Evolutionary conservation across 92 coral and sea anemone species (phyloP), one percentile per base, ranked within the genome.

Genomic region (Zoanthus sansibaricus): DNA sequence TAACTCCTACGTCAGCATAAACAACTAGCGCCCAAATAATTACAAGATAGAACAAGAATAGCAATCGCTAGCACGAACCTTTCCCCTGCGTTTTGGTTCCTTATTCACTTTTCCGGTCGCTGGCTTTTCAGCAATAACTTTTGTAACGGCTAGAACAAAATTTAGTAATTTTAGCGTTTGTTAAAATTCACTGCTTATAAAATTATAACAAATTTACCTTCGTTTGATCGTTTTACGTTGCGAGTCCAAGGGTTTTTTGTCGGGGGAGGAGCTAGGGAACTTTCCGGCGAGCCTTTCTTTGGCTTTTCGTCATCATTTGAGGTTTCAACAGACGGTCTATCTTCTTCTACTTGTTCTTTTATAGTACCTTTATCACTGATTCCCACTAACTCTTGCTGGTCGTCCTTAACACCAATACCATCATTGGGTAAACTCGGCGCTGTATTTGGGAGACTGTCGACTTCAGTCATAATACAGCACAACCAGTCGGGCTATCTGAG

Each of bases 401-500:
- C 48, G 84, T 76, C 42, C 51, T 72, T 88, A 16, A 73, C 58
- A 66, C 89, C 54, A 77, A 83, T 86, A 88, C 79, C 94, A 86
- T 93, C 94, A 86, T 93, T 92, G 75, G 87, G 86, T 71, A 94
- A 91, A 88, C 93, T 94, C 87, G 93, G 89, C 52, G 88, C 79
- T 82, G 96, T 77, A 82, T 87, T 94, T 87, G 98, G 91, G 77
- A 91, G 92, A 90, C 92, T 94, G 72, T 94, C 96, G 82, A 94
- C 98, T 91, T 94, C 98, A 94, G 96, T 94, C 98, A 94, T 94
- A 94, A 94, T 94, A 94, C 92, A 94, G 77, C 69, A 91, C 92
- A 88, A 75, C 89, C 87, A 92, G 91, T 91, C 96, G 76, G 89
- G 86, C 73, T 86, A 83, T 73, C 85, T 92, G 75, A 91, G 88